These are phyloP conservation scores for Stichodactyla mertensii DNA, from an alignment of 64 coral and sea anemone genomes.

Conservation along the genomic window DNA sequence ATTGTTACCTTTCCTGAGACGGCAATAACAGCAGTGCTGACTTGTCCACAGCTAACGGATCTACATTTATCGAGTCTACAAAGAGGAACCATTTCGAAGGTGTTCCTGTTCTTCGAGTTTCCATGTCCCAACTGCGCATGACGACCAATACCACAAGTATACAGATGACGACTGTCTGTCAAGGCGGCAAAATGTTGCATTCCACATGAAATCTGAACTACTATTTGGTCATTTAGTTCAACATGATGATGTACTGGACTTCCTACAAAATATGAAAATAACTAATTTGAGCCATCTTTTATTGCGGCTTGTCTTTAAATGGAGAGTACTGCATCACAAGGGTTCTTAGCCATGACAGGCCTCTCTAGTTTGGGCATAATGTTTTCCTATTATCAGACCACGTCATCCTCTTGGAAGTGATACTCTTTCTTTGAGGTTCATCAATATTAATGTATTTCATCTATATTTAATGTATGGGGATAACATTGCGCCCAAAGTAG, in stretches of 20 bases:
- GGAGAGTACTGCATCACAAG: too few relatives aligned
- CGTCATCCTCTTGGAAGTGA: too few relatives aligned
- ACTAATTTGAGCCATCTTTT: not conserved
- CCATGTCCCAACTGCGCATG: conserved; percentile 59
- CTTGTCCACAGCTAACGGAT: conserved; percentile 60
- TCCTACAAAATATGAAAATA: not conserved
- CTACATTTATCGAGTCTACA: conserved; percentile 24
- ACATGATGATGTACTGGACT: conserved; percentile 2
- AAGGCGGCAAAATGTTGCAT: conserved; percentile 47
- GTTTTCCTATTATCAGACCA: too few relatives aligned
- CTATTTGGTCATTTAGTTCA: conserved; percentile 42
- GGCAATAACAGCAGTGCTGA: conserved; percentile 47
- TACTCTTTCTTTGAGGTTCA: too few relatives aligned
- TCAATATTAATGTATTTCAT: too few relatives aligned
- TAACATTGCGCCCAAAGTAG: too few relatives aligned
- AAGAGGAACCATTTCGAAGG: conserved; percentile 53
- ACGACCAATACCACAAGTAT: conserved; percentile 36
- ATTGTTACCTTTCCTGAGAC: conserved; percentile 41
- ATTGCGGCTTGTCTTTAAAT: too few relatives aligned
- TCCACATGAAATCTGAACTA: conserved; percentile 73
- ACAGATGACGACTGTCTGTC: conserved; percentile 43
- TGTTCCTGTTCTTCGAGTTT: conserved; percentile 10
- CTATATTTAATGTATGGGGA: too few relatives aligned
- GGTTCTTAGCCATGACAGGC: too few relatives aligned
- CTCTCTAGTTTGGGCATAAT: too few relatives aligned